Conservation (phyloP, 1,140 invertebrate species). For the Samia ricini region DNA sequence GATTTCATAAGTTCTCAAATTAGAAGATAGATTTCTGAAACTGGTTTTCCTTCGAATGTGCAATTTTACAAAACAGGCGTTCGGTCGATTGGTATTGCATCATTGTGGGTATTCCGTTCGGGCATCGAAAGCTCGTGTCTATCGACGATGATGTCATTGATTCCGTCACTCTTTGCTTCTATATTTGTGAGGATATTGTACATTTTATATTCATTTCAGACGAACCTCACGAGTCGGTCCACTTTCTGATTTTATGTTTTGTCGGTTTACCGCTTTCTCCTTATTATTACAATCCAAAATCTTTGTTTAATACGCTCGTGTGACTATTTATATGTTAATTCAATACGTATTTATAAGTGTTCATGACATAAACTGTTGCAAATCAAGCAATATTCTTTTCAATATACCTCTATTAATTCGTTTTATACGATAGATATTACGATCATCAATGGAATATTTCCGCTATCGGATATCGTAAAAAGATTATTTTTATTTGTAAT, state of each 20-base stretch:
- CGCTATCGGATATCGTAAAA: not conserved
- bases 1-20: slow-evolving; percentile 5
- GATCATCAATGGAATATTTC: not conserved
- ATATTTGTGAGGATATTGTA: slow-evolving; percentile 1
- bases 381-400: not conserved
- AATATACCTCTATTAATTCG: not conserved
- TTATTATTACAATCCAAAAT: slow-evolving; percentile 2
- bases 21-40: slow-evolving; percentile 8
- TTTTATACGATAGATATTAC: not conserved
- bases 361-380: not conserved
- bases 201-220: slow-evolving; percentile 19
- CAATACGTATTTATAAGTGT: not conserved
- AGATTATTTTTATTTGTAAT: not conserved
- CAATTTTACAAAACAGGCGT: slow-evolving; percentile 10
- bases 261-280: slow-evolving; percentile 15
- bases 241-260: slow-evolving; percentile 11
- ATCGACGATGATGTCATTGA: slow-evolving; percentile 15
- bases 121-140: not conserved
- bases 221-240: not conserved
- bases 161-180: slow-evolving; percentile 13
- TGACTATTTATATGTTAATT: not conserved
- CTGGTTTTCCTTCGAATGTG: slow-evolving; percentile 14
- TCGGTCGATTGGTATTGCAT: slow-evolving; percentile 16
- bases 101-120: slow-evolving; percentile 2
- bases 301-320: not conserved